A percentile compares a stretch with the other conserved stretches of the same genome.
These are phyloP conservation scores for Pristionchus maxplancki DNA, from an alignment of 2,888 invertebrate species.

Conservation along the genomic window DNA sequence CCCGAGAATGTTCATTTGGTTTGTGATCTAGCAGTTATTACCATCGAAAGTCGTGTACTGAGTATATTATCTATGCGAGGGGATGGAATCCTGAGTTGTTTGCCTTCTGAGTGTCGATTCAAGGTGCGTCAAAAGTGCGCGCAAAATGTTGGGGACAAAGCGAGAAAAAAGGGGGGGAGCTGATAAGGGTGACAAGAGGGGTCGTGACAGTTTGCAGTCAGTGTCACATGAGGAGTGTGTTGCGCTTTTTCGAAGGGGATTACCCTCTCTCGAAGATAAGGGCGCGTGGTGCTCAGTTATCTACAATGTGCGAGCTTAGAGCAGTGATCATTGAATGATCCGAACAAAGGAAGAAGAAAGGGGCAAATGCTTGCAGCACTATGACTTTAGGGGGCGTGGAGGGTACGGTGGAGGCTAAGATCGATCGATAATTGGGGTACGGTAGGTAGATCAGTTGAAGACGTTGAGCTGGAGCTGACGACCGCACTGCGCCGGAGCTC, in stretches of 20 bases:
- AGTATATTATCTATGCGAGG: neutral
- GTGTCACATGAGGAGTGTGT: slow-evolving; percentile 3
- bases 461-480: slow-evolving; percentile 59
- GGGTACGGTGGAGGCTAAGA: neutral
- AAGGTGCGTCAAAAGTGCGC: slow-evolving; percentile 27
- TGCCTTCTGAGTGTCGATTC: neutral
- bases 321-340: slow-evolving; percentile 36
- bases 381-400: neutral
- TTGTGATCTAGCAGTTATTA: neutral
- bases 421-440: neutral
- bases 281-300: neutral
- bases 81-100: neutral
- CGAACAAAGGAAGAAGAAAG: neutral
- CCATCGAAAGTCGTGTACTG: neutral
- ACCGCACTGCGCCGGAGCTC: slow-evolving; percentile 64
- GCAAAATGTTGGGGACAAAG: neutral
- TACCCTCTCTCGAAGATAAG: slow-evolving; percentile 4
- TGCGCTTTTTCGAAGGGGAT: slow-evolving; percentile 10
- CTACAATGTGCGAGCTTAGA: slow-evolving; percentile 33
- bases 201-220: slow-evolving; percentile 15
- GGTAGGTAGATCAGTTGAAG: slow-evolving; percentile 24
- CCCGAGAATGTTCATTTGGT: neutral
- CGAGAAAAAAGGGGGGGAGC: neutral
- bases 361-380: neutral
- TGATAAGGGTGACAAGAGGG: slow-evolving; percentile 11